Evolutionary conservation across 2,113 vertebrate genomes (phyloP).

Genomic region (Crotalus tigris): DNA sequence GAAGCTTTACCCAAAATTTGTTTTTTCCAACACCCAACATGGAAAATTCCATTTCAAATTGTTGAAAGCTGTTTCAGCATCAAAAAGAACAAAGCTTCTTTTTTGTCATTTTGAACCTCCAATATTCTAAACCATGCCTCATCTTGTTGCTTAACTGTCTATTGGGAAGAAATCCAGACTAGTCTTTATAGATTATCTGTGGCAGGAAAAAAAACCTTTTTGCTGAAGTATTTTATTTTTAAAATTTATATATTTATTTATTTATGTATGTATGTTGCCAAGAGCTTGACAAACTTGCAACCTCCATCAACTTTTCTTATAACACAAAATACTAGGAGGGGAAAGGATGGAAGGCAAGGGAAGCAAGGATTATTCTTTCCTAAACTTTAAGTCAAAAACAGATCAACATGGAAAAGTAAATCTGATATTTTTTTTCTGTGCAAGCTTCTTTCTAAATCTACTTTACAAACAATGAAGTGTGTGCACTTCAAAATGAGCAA

Average conservation of each 20-base stretch:
- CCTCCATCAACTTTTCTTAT: not conserved
- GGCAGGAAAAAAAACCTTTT: not conserved
- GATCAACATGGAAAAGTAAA: not conserved
- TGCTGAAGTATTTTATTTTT: not conserved
- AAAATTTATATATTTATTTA: too few relatives aligned
- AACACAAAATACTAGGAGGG: not conserved
- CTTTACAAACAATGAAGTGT: not conserved
- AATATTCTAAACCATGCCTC: not conserved
- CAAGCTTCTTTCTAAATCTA: not conserved
- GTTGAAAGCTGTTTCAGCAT: not conserved
- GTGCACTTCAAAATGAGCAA: not conserved
- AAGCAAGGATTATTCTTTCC: not conserved
- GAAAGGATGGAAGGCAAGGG: not conserved
- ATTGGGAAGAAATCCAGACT: not conserved
- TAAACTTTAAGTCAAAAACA: not conserved
- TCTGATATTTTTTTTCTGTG: not conserved
- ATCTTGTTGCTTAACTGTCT: not conserved
- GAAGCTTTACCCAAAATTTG: not conserved
- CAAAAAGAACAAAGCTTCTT: not conserved
- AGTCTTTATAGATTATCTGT: not conserved
- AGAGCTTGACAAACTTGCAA: not conserved
- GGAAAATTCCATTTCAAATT: not conserved
- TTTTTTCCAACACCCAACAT: not conserved
- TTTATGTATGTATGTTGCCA: not conserved
- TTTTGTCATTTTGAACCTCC: not conserved